Base-by-base conservation (phyloP, 2,888 invertebrate genomes). In the Sinentomon sp. region DNA sequence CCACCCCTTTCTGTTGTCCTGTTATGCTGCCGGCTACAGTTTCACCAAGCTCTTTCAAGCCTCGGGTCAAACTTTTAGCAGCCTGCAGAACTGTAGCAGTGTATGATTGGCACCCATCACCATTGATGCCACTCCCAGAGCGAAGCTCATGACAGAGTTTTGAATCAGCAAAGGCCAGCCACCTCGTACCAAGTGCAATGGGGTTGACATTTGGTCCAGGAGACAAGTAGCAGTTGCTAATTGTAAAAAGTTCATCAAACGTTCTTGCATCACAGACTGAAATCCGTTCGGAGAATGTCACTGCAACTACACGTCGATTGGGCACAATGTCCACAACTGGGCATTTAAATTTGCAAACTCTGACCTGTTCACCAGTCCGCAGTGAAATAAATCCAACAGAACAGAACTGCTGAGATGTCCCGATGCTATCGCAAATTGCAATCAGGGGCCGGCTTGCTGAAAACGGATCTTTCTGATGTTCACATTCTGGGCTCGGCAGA, bases 21-120 rank as follows among this genome's bases (percentile, higher is more conserved):
- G 80, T 75, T 30, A 87, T 54, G 46, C 80, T 85, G 44, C 73
- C 80, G 1, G 85, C 83, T 25, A 89, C 80, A 28, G 74, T 80
- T 55, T 87, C 87, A 10, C 87, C 77, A 37, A 89, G 60, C 36
- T 78, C 82, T 1, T 80, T 67, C 32, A 89, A 55, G 1, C 85
- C 85, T 40, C 17, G 54, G 54, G 85, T 76, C 22, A 89, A 60
- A 14, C 80, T 80, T 58, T 89, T 89, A 13, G 89, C 89, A 2
- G 85, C 87, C 55, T 85, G 80, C 7, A 92, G 63, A 32, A 89
- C 78, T 1, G 85, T 80, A 2, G 89, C 87, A 28, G 87, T 85
- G 44, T 60, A 60, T 2, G 60, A 59, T 48, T 78, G 69, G 10
- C 75, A 71, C 10, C 78, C 78, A 51, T 80, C 80, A 17, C 63